phyloP scores from a whole-genome alignment of 2,113 vertebrate genomes.

The Clarias batrachus region DNA sequence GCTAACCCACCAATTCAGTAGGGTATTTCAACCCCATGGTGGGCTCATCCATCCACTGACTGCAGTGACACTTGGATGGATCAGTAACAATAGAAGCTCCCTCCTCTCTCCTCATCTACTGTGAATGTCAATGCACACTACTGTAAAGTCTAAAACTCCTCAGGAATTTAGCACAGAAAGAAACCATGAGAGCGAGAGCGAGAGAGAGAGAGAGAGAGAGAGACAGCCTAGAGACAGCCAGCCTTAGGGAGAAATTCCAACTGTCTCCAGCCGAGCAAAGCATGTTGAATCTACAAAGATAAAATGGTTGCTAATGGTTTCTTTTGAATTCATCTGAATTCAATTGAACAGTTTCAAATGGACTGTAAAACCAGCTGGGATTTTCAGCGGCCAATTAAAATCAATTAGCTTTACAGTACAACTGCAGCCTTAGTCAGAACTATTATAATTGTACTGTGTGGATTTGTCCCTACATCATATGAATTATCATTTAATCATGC shows the following conservation, averaged over 20 bases:
- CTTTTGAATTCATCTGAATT: neutral
- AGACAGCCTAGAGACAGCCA: neutral
- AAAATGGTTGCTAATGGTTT: conserved; percentile 27
- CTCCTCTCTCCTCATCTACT: conserved; percentile 17
- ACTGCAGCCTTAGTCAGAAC: neutral
- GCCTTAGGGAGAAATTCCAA: conserved; percentile 12
- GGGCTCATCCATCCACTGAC: conserved; percentile 30
- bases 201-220: neutral
- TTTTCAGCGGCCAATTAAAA: neutral
- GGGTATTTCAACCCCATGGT: conserved; percentile 26
- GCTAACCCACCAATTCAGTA: neutral
- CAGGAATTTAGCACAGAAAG: conserved; percentile 18
- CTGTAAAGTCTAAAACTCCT: neutral
- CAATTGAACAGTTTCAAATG: neutral
- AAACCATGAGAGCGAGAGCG: neutral
- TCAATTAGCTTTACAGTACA: conserved; percentile 5
- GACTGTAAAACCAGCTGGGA: conserved; percentile 9
- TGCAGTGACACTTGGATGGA: conserved; percentile 29
- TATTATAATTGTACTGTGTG: neutral
- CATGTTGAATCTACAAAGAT: conserved; percentile 11
- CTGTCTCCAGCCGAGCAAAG: conserved; percentile 3
- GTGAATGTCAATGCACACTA: conserved; percentile 50
- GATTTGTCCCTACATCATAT: neutral
- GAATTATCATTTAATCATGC: neutral
- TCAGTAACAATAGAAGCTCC: conserved; percentile 33